Evolutionary conservation across 2,113 vertebrate genomes (phyloP).

Genomic region (Ahaetulla prasina): DNA sequence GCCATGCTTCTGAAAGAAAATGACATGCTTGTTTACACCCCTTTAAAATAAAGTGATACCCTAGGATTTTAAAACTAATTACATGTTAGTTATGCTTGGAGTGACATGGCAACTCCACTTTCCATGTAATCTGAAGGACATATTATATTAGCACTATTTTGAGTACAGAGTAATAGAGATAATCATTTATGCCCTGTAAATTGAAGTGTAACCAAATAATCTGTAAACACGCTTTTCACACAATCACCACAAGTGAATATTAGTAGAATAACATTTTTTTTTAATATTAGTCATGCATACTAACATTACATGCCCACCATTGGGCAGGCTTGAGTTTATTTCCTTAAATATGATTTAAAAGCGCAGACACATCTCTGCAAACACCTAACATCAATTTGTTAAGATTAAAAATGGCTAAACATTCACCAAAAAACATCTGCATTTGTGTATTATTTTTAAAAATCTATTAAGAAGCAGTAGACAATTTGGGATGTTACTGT

Average conservation of each 20-base stretch:
- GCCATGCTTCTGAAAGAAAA: slow-evolving; percentile 69
- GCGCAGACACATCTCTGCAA: slow-evolving; percentile 80
- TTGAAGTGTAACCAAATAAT: slow-evolving; percentile 83
- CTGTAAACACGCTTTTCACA: slow-evolving; percentile 96
- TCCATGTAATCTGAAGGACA: slow-evolving; percentile 65
- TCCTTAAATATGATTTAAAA: slow-evolving; percentile 79
- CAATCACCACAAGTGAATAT: slow-evolving; percentile 91
- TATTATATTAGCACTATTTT: slow-evolving; percentile 61
- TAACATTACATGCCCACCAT: slow-evolving; percentile 85
- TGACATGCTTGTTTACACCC: slow-evolving; percentile 63
- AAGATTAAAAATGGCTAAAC: slow-evolving; percentile 94
- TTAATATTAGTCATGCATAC: slow-evolving; percentile 93
- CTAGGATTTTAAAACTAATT: slow-evolving; percentile 65
- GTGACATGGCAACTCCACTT: slow-evolving; percentile 73
- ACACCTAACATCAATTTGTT: slow-evolving; percentile 92
- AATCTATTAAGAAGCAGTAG: slow-evolving; percentile 81
- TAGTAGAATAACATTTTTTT: slow-evolving; percentile 92
- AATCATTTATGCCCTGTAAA: slow-evolving; percentile 81
- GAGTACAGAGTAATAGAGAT: slow-evolving; percentile 75
- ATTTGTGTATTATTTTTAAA: slow-evolving; percentile 90
- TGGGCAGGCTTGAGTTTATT: slow-evolving; percentile 71
- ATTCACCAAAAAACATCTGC: slow-evolving; percentile 90
- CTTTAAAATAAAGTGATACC: slow-evolving; percentile 65
- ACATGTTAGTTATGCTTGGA: slow-evolving; percentile 66
- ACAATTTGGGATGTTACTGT: slow-evolving; percentile 76